Evolutionary conservation across 37 sponge, comb jelly and placozoan species (phyloP), one percentile per base, ranked within the genome.

Genomic region (Spongia lamella): DNA sequence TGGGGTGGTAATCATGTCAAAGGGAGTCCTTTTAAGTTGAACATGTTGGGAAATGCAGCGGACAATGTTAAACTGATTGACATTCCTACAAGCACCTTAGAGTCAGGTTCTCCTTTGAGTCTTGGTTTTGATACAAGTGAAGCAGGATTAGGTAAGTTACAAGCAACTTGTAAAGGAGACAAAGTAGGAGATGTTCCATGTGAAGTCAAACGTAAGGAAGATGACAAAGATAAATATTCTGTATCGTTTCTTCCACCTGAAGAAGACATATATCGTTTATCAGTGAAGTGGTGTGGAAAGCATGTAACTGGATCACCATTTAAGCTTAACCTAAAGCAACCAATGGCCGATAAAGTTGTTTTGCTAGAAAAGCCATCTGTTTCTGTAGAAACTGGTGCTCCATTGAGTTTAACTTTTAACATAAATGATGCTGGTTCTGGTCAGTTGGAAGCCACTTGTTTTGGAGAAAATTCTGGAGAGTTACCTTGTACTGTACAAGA

Each of bases 91-190:
- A 67, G 40, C 62, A 31, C 56, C 7, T 51, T 77, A 1, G 84
- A 73, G 2, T 85, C 79, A 13, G 26, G 57, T 38, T 52, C 24
- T 11, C 76, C 80, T 0, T 70, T 89, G 13, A 73, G 56, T 38
- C 63, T 69, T 19, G 70, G 50, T 7, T 76, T 72, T 39, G 74
- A 83, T 35, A 61, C 79, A 3, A 71, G 68, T 29, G 25, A 83
- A 34, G 89, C 89, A 21, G 89, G 89, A n/a, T 70, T 78, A 15
- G 84, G 89, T 11, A 61, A 89, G 31, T 75, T 89, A 2, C 62
- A 25, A 26, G 84, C 84, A 21, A 68, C 61, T 1, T 83, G 84
- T 54, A 14, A 35, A 21, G 85, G 89, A 26, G 69, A 79, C 34
- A 68, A 83, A 35, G 68, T 55, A 17, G 84, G 84, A 6, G 36